Base-by-base conservation (phyloP, 2,888 invertebrate species). In the Xylocampa areola region DNA sequence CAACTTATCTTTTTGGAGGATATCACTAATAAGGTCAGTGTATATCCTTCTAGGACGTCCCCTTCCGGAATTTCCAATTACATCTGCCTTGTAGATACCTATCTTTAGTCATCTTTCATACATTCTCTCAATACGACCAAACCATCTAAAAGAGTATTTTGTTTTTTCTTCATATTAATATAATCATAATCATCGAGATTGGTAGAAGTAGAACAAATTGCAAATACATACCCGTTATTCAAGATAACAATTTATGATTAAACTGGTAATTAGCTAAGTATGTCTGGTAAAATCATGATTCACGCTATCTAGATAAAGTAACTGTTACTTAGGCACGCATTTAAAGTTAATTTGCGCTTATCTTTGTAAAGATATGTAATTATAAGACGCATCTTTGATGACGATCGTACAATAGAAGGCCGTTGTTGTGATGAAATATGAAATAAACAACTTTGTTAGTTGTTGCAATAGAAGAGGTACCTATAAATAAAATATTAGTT, bases 351-450 rank as follows among this genome's bases (percentile, higher is more conserved):
- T 17, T 59, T 45, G 2, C 45, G 35, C 29, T 47, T 47, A 50
- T n/a, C 37, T 50, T 44, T 25, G 32, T 6, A 49, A 33, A 19
- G 23, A 47, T 44, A 14, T 11, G 36, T 61, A 65, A 74, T 70
- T 60, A 72, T 4, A 7, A 41, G 33, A 21, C 32, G 52, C 51
- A 69, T 53, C 75, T 60, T 29, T 49, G 52, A 27, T 36, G 52
- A 58, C 52, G 51, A 59, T 49, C 70, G 29, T 10, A 36, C 30
- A 2, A 23, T 35, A 33, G 45, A 73, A 73, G 55, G 57, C 37
- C 44, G 21, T 16, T 7, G n/a, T n/a, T 32, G 5, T 60, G 49
- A 43, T 7, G 49, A 50, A 48, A 68, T 44, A 30, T 44, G 14
- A 40, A 47, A 59, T 67, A 50, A 47, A 59, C 59, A 50, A 49